Evolutionary conservation across 2,113 vertebrate species (phyloP).

Genomic region (Psittacula cyanocephala): DNA sequence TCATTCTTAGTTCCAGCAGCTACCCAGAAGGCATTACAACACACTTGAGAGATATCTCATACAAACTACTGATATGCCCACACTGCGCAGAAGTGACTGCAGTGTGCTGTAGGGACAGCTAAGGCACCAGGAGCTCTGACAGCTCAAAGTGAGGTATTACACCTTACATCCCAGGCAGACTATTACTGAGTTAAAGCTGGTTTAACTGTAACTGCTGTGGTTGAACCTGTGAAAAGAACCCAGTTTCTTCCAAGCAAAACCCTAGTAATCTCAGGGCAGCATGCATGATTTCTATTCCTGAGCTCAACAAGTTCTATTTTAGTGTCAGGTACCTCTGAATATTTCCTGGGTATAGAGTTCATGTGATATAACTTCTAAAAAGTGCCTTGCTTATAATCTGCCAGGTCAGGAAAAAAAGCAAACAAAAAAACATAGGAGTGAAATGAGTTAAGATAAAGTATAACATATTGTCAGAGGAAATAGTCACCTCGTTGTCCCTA

Average conservation of each 20-base stretch:
- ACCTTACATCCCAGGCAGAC: neutral
- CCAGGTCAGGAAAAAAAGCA: neutral
- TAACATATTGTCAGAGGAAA: neutral
- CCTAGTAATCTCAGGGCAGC: neutral
- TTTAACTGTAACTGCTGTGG: neutral
- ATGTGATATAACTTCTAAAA: neutral
- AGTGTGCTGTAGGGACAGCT: neutral
- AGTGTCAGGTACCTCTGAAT: neutral
- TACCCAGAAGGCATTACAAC: slow-evolving; percentile 65
- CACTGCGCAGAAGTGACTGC: slow-evolving; percentile 1
- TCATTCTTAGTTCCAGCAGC: slow-evolving; percentile 62
- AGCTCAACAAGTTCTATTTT: neutral
- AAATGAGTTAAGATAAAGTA: neutral
- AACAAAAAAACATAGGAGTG: neutral
- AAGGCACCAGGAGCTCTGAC: neutral
- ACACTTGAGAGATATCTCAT: slow-evolving; percentile 41
- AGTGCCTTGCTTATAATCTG: neutral
- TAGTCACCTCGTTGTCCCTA: neutral
- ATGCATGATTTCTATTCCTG: neutral
- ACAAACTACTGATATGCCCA: neutral
- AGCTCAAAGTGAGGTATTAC: slow-evolving; percentile 30
- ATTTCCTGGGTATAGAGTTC: neutral
- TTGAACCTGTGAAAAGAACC: neutral
- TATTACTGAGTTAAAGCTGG: neutral
- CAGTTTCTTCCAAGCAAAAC: neutral